Percentiles rank a stretch among this genome's conserved stretches.
phyloP scores from a whole-genome alignment of 2,113 vertebrate genomes.

The Carettochelys insculpta region DNA sequence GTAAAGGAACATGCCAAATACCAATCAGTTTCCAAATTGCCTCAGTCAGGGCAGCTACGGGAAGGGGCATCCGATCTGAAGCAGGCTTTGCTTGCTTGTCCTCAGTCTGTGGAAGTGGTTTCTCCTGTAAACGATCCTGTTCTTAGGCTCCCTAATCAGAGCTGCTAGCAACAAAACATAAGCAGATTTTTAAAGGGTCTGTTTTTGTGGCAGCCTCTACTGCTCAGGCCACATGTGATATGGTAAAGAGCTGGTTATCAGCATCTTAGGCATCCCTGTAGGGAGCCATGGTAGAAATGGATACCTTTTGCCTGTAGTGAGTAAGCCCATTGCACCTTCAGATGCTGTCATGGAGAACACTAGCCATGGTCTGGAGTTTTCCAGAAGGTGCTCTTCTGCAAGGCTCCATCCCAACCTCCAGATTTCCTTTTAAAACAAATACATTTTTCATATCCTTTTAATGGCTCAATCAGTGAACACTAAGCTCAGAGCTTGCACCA shows the following conservation, averaged over 20 bases:
- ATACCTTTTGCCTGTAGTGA: rapidly evolving
- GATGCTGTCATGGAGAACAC: neutral
- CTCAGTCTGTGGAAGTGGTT: neutral
- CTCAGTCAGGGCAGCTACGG: rapidly evolving
- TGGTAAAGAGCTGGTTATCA: neutral
- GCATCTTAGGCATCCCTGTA: rapidly evolving
- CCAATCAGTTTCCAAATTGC: neutral
- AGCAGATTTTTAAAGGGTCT: neutral
- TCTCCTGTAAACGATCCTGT: rapidly evolving
- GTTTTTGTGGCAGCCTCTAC: neutral
- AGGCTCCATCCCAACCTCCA: rapidly evolving
- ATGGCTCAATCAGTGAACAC: neutral
- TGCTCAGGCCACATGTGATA: neutral
- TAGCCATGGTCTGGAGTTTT: constrained; percentile 49
- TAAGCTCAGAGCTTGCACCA: neutral
- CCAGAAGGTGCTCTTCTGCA: constrained; percentile 17
- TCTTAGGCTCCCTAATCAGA: neutral
- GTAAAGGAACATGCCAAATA: neutral
- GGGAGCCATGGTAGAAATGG: neutral
- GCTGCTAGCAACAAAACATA: neutral
- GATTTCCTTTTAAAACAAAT: rapidly evolving
- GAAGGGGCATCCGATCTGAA: rapidly evolving
- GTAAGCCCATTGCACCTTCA: neutral
- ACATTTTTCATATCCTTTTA: neutral
- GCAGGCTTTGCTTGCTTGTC: rapidly evolving